Evolutionary conservation across 1,140 invertebrate species (phyloP).

Genomic region (Palaemon carinicauda): DNA sequence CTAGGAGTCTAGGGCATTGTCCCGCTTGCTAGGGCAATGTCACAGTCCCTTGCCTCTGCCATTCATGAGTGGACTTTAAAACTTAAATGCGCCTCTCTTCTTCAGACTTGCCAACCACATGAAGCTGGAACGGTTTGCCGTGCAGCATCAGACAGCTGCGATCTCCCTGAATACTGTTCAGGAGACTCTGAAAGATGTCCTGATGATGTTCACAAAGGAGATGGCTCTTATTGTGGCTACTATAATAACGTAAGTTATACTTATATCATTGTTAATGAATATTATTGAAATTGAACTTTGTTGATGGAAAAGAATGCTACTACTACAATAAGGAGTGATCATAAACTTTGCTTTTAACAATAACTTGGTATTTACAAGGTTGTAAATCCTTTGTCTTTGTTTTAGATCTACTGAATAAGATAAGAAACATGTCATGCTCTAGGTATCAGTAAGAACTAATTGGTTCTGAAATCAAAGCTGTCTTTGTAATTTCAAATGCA

Average conservation of each 20-base stretch:
- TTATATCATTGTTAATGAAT: not conserved
- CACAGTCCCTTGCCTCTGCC: no score
- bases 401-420: no score
- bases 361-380: no score
- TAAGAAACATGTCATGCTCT: no score
- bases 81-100: constrained; percentile 58
- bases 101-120: constrained; percentile 77
- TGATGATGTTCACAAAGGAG: constrained; percentile 79
- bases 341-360: no score
- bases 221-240: constrained; percentile 32
- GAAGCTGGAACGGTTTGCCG: constrained; percentile 82
- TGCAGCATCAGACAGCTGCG: constrained; percentile 83
- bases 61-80: no score
- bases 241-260: constrained; percentile 4
- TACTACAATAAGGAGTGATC: no score
- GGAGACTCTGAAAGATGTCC: constrained; percentile 94
- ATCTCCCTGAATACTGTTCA: constrained; percentile 93
- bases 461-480: no score
- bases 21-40: no score
- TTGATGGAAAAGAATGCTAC: not conserved
- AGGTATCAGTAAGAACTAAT: no score
- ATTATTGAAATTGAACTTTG: not conserved
- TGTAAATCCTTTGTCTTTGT: no score
- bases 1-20: no score
- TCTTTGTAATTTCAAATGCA: not conserved